Evolutionary conservation across 2,888 invertebrate genomes (phyloP).

Genomic region (Zaprionus bogoriensis): DNA sequence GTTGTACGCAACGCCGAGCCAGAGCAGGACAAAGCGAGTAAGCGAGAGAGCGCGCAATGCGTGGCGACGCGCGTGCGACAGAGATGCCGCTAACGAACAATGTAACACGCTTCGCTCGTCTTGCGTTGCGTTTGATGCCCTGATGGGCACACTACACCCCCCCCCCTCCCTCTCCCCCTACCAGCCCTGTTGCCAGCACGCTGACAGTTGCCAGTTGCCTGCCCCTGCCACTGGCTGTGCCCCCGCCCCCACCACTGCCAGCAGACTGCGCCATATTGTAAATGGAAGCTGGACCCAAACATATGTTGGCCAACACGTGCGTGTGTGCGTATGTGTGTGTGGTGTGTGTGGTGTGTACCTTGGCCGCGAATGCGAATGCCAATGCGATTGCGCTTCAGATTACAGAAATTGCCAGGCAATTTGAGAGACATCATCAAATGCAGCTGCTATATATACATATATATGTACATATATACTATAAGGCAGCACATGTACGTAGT

Average conservation of each 20-base stretch:
- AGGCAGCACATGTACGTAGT: too few relatives aligned
- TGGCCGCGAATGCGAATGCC: conserved; percentile 7
- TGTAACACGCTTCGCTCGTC: conserved; percentile 17
- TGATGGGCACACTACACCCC: too few relatives aligned
- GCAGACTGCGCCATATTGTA: conserved; percentile 60
- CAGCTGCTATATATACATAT: too few relatives aligned
- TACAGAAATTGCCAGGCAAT: conserved; percentile 53
- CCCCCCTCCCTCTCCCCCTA: too few relatives aligned
- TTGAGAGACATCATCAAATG: conserved; percentile 43
- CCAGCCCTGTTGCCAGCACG: too few relatives aligned
- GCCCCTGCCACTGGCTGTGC: background rate
- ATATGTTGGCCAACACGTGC: conserved; percentile 63
- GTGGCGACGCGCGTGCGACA: conserved; percentile 11
- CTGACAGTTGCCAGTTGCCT: conserved; percentile 12
- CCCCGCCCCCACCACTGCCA: background rate
- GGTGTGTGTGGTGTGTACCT: conserved; percentile 6
- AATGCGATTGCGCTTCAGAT: conserved; percentile 33
- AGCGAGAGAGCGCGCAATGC: background rate
- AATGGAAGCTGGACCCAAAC: conserved; percentile 64
- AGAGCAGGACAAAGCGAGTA: background rate
- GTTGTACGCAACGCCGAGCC: background rate
- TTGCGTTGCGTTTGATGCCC: too few relatives aligned
- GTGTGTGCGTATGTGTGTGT: background rate
- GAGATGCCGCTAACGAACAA: conserved; percentile 7
- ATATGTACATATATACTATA: too few relatives aligned